Evolutionary conservation across 2,113 vertebrate species (phyloP), one percentile per base, ranked within the genome.

Genomic region (Gila orcuttii): DNA sequence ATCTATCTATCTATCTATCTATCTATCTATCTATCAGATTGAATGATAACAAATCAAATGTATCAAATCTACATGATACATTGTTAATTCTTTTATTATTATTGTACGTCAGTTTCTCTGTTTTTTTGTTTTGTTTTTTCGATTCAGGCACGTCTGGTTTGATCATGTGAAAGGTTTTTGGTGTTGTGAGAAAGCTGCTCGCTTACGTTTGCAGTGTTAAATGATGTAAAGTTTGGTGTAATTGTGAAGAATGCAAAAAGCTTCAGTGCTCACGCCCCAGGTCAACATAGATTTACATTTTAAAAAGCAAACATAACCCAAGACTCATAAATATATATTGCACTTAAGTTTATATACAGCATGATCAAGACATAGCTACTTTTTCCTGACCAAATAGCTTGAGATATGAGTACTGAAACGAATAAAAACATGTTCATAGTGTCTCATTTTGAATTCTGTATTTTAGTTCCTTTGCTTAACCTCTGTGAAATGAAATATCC

Each of bases 101-200:
- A 52, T 87, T 55, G 19, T 57, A n/a, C 11, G 66, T 69, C 66
- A 25, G 52, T 50, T 33, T 76, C 47, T 71, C 31, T 8, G 77
- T 85, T 50, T 13, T 50, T 50, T 13, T 88, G 31, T 66, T 87
- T 86, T 91, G 8, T 42, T 86, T 82, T 88, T 90, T 90, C 81
- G 79, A 84, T 88, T 93, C 78, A 89, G 79, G 89, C 88, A 87
- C 87, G 81, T 84, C 86, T 39, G 87, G 86, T 77, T 80, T 91
- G 92, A 93, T 91, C 83, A 91, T 88, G 91, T 94, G 90, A 92
- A 92, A 90, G 90, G 90, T 87, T 83, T 90, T 93, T 36, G 85
- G 91, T 93, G 91, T 93, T 92, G 94, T 94, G 91, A 93, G 90
- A 92, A 93, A 92, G 89, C 86, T 88, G 84, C 91, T 88, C 86